Evolutionary conservation across 2,113 vertebrate species (phyloP).

Genomic region (Rhombomys opimus): DNA sequence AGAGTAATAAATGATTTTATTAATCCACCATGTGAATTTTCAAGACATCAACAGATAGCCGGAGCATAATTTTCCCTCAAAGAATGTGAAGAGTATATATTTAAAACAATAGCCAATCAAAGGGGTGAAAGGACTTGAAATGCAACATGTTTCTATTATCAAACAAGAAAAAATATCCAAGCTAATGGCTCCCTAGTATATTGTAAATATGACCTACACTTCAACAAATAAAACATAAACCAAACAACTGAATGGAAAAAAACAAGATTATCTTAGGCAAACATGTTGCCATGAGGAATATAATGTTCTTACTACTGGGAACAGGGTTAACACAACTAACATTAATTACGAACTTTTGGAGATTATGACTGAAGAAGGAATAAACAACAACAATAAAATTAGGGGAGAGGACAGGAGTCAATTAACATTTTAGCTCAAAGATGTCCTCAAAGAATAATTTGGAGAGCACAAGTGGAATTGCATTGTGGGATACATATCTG

Average conservation of each 20-base stretch:
- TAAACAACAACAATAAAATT: background rate
- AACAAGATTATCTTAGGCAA: background rate
- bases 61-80: background rate
- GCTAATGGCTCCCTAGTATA: background rate
- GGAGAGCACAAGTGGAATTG: background rate
- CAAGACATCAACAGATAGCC: background rate
- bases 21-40: background rate
- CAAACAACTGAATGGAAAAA: background rate
- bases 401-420: background rate
- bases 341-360: constrained; percentile 1
- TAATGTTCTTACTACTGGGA: background rate
- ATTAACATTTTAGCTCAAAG: constrained; percentile 24
- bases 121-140: background rate
- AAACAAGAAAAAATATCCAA: constrained; percentile 21
- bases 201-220: background rate
- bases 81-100: constrained; percentile 2
- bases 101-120: background rate
- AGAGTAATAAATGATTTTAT: background rate
- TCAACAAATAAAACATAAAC: background rate
- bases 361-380: background rate
- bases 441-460: constrained; percentile 29
- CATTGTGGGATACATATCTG: background rate
- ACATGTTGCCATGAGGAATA: background rate
- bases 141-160: background rate
- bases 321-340: background rate